phyloP scores from a whole-genome alignment of 2,888 invertebrate species.

The Cartodere bifasciata region DNA sequence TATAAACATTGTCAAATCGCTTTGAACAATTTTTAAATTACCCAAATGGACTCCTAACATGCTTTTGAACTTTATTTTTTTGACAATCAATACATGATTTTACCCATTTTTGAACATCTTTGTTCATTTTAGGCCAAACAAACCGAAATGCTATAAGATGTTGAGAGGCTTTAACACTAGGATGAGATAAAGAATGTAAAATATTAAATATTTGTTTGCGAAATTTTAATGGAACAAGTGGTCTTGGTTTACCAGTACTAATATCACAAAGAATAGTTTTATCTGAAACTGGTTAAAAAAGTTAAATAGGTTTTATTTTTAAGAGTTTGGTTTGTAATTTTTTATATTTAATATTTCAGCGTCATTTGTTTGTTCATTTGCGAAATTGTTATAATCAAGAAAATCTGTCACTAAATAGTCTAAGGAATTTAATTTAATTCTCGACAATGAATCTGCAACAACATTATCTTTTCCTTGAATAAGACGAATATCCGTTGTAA shows the following conservation, averaged over 20 bases:
- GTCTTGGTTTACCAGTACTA: background rate
- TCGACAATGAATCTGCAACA: too few relatives aligned
- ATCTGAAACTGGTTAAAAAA: background rate
- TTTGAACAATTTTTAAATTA: background rate
- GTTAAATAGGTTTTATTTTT: background rate
- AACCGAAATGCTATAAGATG: background rate
- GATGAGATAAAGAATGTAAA: background rate
- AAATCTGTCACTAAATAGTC: too few relatives aligned
- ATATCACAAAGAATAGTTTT: background rate
- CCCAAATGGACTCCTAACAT: background rate
- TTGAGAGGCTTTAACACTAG: background rate
- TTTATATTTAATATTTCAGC: background rate
- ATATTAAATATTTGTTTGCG: background rate
- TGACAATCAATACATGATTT: background rate
- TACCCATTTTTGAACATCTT: background rate
- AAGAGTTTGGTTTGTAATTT: background rate
- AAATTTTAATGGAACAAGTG: background rate
- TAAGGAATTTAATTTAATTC: too few relatives aligned
- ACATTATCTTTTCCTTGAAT: too few relatives aligned
- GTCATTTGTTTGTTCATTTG: background rate
- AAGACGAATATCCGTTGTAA: too few relatives aligned
- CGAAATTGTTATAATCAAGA: background rate
- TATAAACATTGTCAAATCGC: background rate
- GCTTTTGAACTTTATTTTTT: background rate
- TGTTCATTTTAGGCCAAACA: slow-evolving; percentile 1